Evolutionary conservation across 2,888 invertebrate species (phyloP).

Genomic region (Xestia rhomboidea): DNA sequence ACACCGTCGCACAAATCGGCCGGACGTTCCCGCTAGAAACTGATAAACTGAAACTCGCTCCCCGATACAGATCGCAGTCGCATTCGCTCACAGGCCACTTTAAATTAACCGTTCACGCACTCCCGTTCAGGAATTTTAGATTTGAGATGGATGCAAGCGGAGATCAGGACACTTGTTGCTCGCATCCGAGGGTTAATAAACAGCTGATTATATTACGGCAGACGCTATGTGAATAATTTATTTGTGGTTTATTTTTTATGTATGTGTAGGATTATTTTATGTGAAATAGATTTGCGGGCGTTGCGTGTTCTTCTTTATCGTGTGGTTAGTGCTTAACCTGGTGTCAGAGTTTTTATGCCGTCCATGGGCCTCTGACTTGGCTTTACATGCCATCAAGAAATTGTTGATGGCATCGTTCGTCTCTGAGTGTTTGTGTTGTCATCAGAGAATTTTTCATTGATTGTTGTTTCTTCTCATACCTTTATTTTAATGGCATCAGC

Average conservation of each 20-base stretch:
- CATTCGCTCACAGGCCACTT: constrained; percentile 84
- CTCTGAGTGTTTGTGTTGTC: background rate
- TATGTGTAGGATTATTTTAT: constrained; percentile 41
- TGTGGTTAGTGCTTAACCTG: too few relatives aligned
- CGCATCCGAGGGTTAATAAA: constrained; percentile 66
- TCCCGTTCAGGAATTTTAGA: constrained; percentile 88
- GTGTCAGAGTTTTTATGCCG: too few relatives aligned
- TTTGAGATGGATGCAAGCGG: constrained; percentile 84
- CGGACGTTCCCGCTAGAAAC: constrained; percentile 89
- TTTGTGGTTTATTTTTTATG: constrained; percentile 56
- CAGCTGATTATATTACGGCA: constrained; percentile 66
- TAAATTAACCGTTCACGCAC: constrained; percentile 89
- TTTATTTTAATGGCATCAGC: background rate
- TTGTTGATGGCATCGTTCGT: too few relatives aligned
- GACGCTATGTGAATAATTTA: constrained; percentile 62
- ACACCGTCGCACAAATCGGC: constrained; percentile 69
- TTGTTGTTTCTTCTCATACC: background rate
- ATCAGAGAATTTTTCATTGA: background rate
- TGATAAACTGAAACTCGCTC: constrained; percentile 89
- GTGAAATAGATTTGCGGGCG: constrained; percentile 37
- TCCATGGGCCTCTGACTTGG: too few relatives aligned
- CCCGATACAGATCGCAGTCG: constrained; percentile 86
- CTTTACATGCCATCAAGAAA: too few relatives aligned
- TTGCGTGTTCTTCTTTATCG: constrained; percentile 11
- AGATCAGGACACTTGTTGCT: constrained; percentile 78